phyloP scores from a whole-genome alignment of 2,888 invertebrate species.

The Acrocyrtus sp. region DNA sequence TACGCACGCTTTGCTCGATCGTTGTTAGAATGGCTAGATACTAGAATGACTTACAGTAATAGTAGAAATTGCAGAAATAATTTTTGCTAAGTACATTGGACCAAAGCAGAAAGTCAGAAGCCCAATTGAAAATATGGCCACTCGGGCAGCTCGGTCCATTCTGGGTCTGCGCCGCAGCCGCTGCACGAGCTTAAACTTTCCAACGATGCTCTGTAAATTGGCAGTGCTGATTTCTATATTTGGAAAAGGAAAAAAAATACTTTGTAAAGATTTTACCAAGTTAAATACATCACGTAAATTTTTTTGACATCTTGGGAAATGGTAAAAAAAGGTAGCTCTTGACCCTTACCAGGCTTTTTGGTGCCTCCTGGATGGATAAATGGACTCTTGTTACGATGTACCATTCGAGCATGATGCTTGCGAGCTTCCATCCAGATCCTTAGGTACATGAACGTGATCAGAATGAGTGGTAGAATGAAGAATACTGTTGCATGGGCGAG shows the following conservation, averaged over 20 bases:
- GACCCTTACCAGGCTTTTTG: constrained; percentile 9
- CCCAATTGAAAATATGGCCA: constrained; percentile 48
- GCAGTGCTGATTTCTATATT: constrained; percentile 21
- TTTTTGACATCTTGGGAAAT: too few species aligned
- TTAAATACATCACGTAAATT: too few species aligned
- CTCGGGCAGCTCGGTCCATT: constrained; percentile 55
- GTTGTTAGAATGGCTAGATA: too few species aligned
- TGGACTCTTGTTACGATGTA: constrained; percentile 47
- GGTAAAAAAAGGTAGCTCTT: too few species aligned
- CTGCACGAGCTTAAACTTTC: constrained; percentile 52
- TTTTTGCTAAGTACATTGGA: constrained; percentile 48
- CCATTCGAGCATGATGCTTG: constrained; percentile 48
- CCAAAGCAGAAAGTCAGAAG: constrained; percentile 54
- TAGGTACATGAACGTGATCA: constrained; percentile 55
- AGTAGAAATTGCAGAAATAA: constrained; percentile 28
- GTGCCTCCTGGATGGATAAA: constrained; percentile 40
- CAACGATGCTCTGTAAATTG: constrained; percentile 46
- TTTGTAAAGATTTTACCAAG: too few species aligned
- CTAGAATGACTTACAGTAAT: constrained; percentile 34
- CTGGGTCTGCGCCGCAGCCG: constrained; percentile 44
- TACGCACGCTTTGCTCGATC: too few species aligned
- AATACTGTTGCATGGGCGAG: constrained; percentile 48
- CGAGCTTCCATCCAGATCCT: constrained; percentile 57
- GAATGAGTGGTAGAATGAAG: constrained; percentile 53
- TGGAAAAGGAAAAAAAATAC: constrained; percentile 7